These are phyloP conservation scores for Synanthedon myopaeformis DNA, from an alignment of 2,888 invertebrate species.

Conservation along the genomic window DNA sequence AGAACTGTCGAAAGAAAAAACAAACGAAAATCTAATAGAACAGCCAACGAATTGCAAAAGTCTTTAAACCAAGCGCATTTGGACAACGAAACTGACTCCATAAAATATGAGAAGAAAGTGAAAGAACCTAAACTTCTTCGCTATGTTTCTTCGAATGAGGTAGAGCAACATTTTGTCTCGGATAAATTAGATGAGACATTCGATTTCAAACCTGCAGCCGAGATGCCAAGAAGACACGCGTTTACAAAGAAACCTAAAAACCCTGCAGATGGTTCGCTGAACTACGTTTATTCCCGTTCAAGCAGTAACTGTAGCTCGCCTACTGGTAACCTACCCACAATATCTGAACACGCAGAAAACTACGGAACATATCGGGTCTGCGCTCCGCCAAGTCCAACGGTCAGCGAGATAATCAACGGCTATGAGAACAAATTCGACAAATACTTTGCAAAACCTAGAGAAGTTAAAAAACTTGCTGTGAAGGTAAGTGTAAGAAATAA, in stretches of 20 bases:
- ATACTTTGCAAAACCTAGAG: constrained; percentile 52
- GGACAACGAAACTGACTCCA: constrained; percentile 59
- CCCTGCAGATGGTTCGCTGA: constrained; percentile 52
- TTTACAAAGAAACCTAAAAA: constrained; percentile 58
- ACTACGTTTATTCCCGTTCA: constrained; percentile 56
- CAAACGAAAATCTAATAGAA: constrained; percentile 41
- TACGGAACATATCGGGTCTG: constrained; percentile 48
- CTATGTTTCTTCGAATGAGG: constrained; percentile 53
- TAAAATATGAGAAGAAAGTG: constrained; percentile 56
- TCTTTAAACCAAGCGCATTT: constrained; percentile 43
- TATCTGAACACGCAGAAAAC: constrained; percentile 54
- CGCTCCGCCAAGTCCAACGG: constrained; percentile 8
- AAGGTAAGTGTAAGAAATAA: constrained; percentile 36
- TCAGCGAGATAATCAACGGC: constrained; percentile 27
- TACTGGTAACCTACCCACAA: constrained; percentile 54
- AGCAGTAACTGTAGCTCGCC: constrained; percentile 61
- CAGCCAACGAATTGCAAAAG: constrained; percentile 47
- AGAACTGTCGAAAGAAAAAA: constrained; percentile 44
- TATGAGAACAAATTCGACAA: constrained; percentile 56
- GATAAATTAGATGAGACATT: constrained; percentile 54
- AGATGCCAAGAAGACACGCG: constrained; percentile 42
- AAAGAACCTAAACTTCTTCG: constrained; percentile 54
- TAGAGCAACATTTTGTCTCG: constrained; percentile 48
- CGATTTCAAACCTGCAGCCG: constrained; percentile 46
- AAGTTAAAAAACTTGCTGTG: constrained; percentile 37